Conservation (phyloP, 1,140 invertebrate genomes). For the Brachionus sp. region DNA sequence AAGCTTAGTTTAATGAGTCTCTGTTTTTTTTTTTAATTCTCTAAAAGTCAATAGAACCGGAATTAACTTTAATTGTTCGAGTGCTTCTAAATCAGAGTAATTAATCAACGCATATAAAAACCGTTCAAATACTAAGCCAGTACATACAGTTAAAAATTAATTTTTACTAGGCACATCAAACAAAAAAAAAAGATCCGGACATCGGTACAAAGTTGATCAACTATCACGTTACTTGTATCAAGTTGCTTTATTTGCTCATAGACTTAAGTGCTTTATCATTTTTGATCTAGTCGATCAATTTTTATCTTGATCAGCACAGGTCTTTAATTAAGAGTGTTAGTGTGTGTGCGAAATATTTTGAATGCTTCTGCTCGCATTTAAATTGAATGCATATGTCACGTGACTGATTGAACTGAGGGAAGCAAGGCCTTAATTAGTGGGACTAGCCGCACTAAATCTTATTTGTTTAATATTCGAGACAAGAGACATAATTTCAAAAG, state of each 20-base stretch:
- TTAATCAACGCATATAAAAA: background rate
- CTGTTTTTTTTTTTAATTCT: background rate
- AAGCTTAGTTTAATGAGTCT: background rate
- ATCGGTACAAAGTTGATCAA: background rate
- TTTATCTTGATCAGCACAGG: background rate
- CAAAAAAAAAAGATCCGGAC: background rate
- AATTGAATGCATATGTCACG: background rate
- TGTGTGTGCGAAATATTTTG: background rate
- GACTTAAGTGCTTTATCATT: background rate
- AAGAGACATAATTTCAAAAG: background rate
- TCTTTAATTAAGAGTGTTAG: background rate
- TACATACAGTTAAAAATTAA: background rate
- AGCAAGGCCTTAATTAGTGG: background rate
- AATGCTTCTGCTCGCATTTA: background rate
- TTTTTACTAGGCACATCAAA: background rate
- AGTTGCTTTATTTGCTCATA: background rate
- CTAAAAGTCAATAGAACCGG: background rate
- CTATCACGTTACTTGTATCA: background rate
- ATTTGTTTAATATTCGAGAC: background rate
- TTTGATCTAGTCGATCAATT: background rate
- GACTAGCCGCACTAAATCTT: background rate
- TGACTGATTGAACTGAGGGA: background rate
- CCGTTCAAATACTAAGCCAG: background rate
- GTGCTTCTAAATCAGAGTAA: background rate
- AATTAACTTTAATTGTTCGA: background rate